These are phyloP conservation scores for Clusia tigrina DNA, from an alignment of 2,888 invertebrate species.

Conservation along the genomic window DNA sequence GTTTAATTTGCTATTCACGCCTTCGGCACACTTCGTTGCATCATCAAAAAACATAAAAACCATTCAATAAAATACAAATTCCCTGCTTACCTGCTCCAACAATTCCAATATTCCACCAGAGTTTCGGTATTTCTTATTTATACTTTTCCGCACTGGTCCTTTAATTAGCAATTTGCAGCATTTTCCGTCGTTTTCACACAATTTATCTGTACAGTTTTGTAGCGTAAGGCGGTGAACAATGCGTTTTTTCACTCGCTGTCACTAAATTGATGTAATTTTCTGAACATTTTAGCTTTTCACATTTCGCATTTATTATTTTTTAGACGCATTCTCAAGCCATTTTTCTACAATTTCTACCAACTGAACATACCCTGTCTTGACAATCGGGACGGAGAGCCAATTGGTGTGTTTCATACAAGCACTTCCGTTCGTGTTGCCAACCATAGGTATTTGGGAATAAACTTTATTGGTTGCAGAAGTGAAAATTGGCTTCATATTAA, in stretches of 20 bases:
- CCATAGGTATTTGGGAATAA: neutral
- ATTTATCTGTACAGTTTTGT: neutral
- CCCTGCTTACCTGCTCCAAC: neutral
- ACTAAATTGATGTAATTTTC: conserved; percentile 4
- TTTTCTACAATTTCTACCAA: neutral
- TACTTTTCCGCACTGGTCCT: neutral
- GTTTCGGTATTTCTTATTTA: neutral
- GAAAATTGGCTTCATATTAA: too few relatives aligned
- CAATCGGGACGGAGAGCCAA: too few relatives aligned
- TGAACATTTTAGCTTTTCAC: conserved; percentile 4
- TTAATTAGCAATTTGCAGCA: neutral
- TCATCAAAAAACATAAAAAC: neutral
- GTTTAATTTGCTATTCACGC: neutral
- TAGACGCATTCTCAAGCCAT: neutral
- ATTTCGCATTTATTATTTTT: neutral
- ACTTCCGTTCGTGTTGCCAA: neutral
- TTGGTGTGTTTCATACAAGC: too few relatives aligned
- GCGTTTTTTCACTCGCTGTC: neutral
- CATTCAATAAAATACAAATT: neutral
- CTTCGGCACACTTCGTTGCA: neutral
- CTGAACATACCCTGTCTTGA: neutral
- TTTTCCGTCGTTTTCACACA: neutral
- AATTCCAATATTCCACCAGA: neutral
- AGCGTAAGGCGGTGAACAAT: neutral
- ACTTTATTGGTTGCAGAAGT: too few relatives aligned